Base-by-base conservation (phyloP, 1,140 invertebrate species). In the Drosophila pallidifrons region DNA sequence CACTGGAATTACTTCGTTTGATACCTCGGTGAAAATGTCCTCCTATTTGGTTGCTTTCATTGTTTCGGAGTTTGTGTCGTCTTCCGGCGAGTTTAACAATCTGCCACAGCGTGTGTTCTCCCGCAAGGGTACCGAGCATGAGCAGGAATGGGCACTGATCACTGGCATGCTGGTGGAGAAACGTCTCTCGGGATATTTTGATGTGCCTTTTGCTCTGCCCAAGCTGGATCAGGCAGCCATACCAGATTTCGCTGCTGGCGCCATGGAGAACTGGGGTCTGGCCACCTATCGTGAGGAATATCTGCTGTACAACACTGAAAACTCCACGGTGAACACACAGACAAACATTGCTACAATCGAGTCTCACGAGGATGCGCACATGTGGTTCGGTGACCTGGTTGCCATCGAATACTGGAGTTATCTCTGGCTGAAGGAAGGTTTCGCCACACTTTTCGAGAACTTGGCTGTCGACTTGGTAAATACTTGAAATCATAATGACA, bases 311-410 rank as follows among this genome's bases (percentile, higher is more conserved):
- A 92, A 89, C 38, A 25, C 66, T 1, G 66, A 79, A n/a, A 81
- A 74, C 52, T 92, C 91, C 0, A 92, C 91, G 5, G 70, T 79
- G 0, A 91, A 67, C 55, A 91, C 91, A 0, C 83, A 94, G 67
- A 94, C 95, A 47, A 74, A 93, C 7, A 94, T 95, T 52, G 93
- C 94, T 0, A 93, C 93, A 25, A 93, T 94, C n/a, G 93, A 95
- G 49, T 93, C 95, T 0, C 95, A 96, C 69, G 95, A 96, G 91
- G 94, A 95, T 25, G 92, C 94, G 3, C 95, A 96, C 77, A 94
- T 93, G 93, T 96, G 95, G 95, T 96, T 95, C 76, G 95, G 95
- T 6, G 94, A 95, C 82, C 85, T 95, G n/a, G 95, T 95, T 5
- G 94, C 94, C 30, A 94, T 94, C 41, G 81, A 92, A 70, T 95